Base-by-base conservation (phyloP, 2,113 vertebrate species). In the Helogale parvula region DNA sequence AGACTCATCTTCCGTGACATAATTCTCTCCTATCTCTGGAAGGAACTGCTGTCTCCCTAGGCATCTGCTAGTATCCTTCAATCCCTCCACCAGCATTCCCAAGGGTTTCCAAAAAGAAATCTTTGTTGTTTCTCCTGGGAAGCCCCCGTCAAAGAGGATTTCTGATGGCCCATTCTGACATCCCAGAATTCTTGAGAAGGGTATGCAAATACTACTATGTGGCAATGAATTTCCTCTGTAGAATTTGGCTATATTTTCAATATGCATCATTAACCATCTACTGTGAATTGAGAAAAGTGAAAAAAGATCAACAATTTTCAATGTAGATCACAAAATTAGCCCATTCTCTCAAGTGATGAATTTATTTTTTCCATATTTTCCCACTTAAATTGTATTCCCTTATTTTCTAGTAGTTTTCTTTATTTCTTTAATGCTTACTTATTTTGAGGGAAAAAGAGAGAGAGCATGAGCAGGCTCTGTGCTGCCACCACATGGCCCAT, bases 311-410 rank as follows among this genome's bases (percentile, higher is more conserved):
- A 54, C 54, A 66, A 27, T 81, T 54, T 74, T 77, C 54, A 31
- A 80, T 31, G 19, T 13, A 72, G 50, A 66, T 47, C 63, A 27
- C 54, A 96, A 66, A 86, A 94, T 33, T 57, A 86, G 29, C 17
- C 15, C 31, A 14, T 81, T 94, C 13, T 35, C 38, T 87, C 89
- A 92, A 84, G 50, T 47, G 63, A 60, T 90, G 38, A 86, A 35
- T n/a, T 38, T 60, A 60, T 93, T 81, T 92, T 96, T 94, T 74
- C 14, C 72, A 45, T 91, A 68, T 87, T 52, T 94, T 54, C 52
- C 81, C 68, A 74, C 9, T 63, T 72, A 66, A 87, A 86, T 87
- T 81, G 13, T 81, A 52, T 52, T 86, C 52, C 50, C 33, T 79
- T 77, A 4, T 86, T 72, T 54, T 69, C 45, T 74, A 57, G 86